Evolutionary conservation across 2,888 invertebrate species (phyloP).

Genomic region (Esperia sulphurella): DNA sequence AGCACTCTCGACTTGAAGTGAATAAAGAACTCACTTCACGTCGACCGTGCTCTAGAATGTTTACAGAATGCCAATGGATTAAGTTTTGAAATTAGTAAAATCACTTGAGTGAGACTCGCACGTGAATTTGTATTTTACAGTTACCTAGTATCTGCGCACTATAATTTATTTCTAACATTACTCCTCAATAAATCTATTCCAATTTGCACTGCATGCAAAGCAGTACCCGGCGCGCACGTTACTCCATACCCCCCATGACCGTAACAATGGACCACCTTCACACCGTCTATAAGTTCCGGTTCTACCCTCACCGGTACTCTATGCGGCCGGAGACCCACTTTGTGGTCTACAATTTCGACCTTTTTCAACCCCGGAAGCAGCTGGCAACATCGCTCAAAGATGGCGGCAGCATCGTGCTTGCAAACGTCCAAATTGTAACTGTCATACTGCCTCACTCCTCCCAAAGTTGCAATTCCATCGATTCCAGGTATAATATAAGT

Average conservation of each 20-base stretch:
- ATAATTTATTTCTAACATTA: slow-evolving; percentile 48
- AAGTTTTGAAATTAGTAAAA: too few relatives aligned
- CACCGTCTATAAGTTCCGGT: slow-evolving; percentile 73
- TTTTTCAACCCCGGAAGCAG: slow-evolving; percentile 84
- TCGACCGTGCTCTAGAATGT: too few relatives aligned
- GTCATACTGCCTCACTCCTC: slow-evolving; percentile 91
- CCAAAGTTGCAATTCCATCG: slow-evolving; percentile 86
- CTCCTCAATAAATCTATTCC: slow-evolving; percentile 77
- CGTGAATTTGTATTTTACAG: too few relatives aligned
- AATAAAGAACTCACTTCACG: too few relatives aligned
- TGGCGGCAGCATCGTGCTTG: slow-evolving; percentile 85
- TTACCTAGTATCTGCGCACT: too few relatives aligned
- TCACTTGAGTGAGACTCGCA: too few relatives aligned
- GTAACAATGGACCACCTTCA: slow-evolving; percentile 91
- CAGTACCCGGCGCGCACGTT: slow-evolving; percentile 92
- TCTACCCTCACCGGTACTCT: slow-evolving; percentile 87
- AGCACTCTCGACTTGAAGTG: too few relatives aligned
- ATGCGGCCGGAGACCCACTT: slow-evolving; percentile 91
- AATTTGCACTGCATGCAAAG: slow-evolving; percentile 85
- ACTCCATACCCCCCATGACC: slow-evolving; percentile 98
- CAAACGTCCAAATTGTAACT: slow-evolving; percentile 84
- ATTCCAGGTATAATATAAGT: slow-evolving; percentile 91
- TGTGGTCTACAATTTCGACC: slow-evolving; percentile 80
- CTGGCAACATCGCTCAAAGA: slow-evolving; percentile 87
- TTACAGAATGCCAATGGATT: too few relatives aligned